phyloP scores from a whole-genome alignment of 2,888 invertebrate species.

The Taphrorychus bicolor region DNA sequence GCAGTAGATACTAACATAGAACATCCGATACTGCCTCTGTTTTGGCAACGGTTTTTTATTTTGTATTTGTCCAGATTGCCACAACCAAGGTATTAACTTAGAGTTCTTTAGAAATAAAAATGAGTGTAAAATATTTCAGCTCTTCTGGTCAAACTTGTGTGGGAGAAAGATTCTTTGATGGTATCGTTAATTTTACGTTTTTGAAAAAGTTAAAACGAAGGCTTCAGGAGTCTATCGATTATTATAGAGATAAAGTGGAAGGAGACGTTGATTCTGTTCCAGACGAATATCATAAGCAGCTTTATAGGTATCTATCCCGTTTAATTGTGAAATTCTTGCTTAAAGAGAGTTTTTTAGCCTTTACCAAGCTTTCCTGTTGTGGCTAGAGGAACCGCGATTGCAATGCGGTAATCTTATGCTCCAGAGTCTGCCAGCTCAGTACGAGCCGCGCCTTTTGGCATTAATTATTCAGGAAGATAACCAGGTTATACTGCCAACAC shows the following conservation, averaged over 20 bases:
- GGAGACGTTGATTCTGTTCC: slow-evolving; percentile 48
- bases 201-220: slow-evolving; percentile 74
- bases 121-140: slow-evolving; percentile 52
- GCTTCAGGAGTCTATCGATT: slow-evolving; percentile 69
- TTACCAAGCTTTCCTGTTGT: slow-evolving; percentile 68
- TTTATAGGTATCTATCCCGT: slow-evolving; percentile 42
- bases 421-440: slow-evolving; percentile 76
- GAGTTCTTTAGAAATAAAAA: not conserved
- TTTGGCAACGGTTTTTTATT: slow-evolving; percentile 80
- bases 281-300: slow-evolving; percentile 54
- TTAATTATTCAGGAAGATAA: slow-evolving; percentile 67
- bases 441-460: slow-evolving; percentile 70
- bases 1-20: slow-evolving; percentile 71
- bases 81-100: slow-evolving; percentile 50
- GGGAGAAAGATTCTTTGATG: slow-evolving; percentile 78
- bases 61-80: slow-evolving; percentile 72
- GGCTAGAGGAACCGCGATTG: slow-evolving; percentile 81
- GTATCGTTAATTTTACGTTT: slow-evolving; percentile 69
- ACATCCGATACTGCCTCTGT: slow-evolving; percentile 73
- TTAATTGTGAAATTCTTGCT: not conserved
- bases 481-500: slow-evolving; percentile 57
- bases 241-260: slow-evolving; percentile 60
- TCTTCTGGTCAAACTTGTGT: slow-evolving; percentile 66
- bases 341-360: slow-evolving; percentile 26
- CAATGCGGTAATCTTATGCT: slow-evolving; percentile 72